These are phyloP conservation scores for Leptinotarsa peninsularis DNA, from an alignment of 2,888 invertebrate genomes.

Conservation along the genomic window DNA sequence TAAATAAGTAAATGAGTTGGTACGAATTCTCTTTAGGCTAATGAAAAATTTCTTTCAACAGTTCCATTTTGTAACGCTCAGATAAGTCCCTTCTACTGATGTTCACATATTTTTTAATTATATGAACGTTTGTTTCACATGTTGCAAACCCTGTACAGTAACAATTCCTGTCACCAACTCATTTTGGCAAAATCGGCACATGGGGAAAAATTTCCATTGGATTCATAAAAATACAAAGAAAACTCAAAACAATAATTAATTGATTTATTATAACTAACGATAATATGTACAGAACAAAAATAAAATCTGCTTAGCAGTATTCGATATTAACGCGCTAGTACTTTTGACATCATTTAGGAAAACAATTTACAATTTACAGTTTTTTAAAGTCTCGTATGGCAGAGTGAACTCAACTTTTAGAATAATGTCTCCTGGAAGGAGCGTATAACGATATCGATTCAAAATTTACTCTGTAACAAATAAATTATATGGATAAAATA, in stretches of 20 bases:
- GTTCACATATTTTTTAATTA: too few relatives aligned
- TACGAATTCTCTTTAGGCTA: too few relatives aligned
- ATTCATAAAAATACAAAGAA: neutral
- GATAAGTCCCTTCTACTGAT: too few relatives aligned
- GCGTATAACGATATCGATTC: neutral
- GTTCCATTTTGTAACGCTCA: too few relatives aligned
- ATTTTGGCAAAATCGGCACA: too few relatives aligned
- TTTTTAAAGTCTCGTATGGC: conserved; percentile 33
- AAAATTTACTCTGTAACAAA: neutral
- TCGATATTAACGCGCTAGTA: conserved; percentile 51
- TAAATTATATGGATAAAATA: too few relatives aligned
- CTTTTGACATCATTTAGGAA: conserved; percentile 45
- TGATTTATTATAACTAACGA: conserved; percentile 64
- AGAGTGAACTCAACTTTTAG: conserved; percentile 39
- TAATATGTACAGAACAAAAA: conserved; percentile 66
- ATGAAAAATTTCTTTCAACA: too few relatives aligned
- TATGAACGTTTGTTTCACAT: too few relatives aligned
- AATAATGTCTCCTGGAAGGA: neutral
- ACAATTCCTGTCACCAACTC: too few relatives aligned
- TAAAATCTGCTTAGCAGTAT: conserved; percentile 65
- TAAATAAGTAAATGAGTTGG: too few relatives aligned
- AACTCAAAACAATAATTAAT: conserved; percentile 42
- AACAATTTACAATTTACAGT: conserved; percentile 40
- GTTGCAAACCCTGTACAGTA: too few relatives aligned
- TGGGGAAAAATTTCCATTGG: too few relatives aligned